Conservation (phyloP, 2,888 invertebrate genomes). For the Eilema griseolum region DNA sequence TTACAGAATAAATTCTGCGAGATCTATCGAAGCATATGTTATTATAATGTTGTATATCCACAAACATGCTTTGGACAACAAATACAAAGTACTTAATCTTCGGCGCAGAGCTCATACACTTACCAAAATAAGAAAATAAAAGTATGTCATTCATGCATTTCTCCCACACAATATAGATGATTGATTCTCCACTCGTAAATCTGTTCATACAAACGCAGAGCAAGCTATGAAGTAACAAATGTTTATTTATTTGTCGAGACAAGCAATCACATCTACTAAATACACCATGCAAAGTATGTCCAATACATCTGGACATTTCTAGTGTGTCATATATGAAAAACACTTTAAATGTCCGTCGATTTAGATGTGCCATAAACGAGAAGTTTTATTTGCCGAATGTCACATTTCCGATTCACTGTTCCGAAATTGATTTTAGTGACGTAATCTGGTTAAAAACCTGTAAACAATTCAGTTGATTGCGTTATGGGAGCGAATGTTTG, state of each 20-base stretch:
- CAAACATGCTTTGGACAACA: neutral
- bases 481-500: neutral
- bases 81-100: neutral
- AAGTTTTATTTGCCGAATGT: conserved; percentile 2
- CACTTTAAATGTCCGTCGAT: neutral
- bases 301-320: conserved; percentile 14
- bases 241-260: neutral
- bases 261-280: neutral
- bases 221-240: neutral
- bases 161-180: neutral
- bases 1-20: neutral
- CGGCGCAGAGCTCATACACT: neutral
- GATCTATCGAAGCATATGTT: neutral
- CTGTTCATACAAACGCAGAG: neutral
- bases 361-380: neutral
- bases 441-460: conserved; percentile 11
- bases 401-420: neutral
- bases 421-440: neutral
- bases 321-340: neutral
- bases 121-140: conserved; percentile 17
- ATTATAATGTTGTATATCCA: neutral
- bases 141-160: conserved; percentile 6
- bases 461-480: conserved; percentile 16
- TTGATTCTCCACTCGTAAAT: conserved; percentile 12
- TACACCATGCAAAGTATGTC: conserved; percentile 16